These are phyloP conservation scores for Onychorhynchus coronatus DNA, from an alignment of 2,113 vertebrate genomes.

Conservation along the genomic window DNA sequence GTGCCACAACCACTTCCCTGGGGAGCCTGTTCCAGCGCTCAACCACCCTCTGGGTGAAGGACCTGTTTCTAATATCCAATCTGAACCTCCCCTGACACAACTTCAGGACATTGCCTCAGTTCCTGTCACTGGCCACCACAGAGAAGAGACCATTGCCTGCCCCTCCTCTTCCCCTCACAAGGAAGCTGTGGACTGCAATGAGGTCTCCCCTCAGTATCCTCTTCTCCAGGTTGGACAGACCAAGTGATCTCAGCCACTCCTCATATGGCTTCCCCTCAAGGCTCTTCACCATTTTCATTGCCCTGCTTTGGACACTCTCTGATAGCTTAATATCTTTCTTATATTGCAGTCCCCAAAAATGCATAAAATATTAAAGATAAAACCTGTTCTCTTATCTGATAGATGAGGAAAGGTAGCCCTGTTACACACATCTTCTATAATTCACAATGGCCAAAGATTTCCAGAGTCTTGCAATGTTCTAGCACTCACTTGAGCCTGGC, in stretches of 20 bases:
- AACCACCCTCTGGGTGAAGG: neutral
- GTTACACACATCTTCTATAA: neutral
- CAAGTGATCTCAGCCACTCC: neutral
- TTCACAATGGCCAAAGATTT: neutral
- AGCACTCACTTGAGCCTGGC: neutral
- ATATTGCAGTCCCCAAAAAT: neutral
- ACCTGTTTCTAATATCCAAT: neutral
- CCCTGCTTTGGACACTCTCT: neutral
- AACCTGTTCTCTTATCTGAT: neutral
- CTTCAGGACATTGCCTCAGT: neutral
- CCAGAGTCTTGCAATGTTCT: neutral
- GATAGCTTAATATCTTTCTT: neutral
- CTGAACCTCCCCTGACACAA: neutral
- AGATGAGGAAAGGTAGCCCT: neutral
- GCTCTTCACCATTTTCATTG: rapidly evolving
- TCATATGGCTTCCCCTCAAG: rapidly evolving
- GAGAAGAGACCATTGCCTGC: neutral
- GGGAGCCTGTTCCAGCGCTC: neutral
- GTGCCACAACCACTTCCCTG: neutral
- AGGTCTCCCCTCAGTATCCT: neutral
- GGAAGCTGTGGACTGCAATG: rapidly evolving
- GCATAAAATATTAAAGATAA: neutral
- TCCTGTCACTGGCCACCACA: neutral
- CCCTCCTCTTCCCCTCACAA: neutral
- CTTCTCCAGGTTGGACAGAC: neutral